phyloP scores from a whole-genome alignment of 2,113 vertebrate genomes.

The Daphoenositta chrysoptera region DNA sequence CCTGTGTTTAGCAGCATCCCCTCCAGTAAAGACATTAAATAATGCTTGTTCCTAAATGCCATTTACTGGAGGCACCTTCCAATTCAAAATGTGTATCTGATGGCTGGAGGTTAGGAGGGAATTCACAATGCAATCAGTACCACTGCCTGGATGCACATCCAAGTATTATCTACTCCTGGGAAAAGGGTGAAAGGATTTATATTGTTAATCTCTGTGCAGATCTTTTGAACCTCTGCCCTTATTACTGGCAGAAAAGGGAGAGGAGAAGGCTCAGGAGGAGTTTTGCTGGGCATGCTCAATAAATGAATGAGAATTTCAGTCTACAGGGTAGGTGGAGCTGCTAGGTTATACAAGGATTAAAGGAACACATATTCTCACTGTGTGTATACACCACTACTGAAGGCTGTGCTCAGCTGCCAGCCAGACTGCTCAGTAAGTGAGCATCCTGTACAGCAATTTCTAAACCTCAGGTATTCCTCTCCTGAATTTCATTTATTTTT shows the following conservation, averaged over 20 bases:
- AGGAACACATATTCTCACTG: background rate
- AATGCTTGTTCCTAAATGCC: background rate
- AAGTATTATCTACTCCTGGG: background rate
- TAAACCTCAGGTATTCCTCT: background rate
- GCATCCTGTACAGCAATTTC: background rate
- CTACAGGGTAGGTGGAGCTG: slow-evolving; percentile 27
- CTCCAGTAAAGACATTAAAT: background rate
- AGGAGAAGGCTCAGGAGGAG: background rate
- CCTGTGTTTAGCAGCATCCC: background rate
- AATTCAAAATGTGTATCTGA: background rate
- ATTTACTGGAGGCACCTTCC: background rate
- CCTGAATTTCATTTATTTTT: background rate
- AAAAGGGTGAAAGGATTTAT: background rate
- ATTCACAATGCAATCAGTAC: background rate
- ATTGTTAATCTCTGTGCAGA: background rate
- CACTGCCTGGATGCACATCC: background rate
- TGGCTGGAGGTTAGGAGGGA: background rate
- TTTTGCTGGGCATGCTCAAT: background rate
- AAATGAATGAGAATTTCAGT: background rate
- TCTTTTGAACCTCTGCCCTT: background rate
- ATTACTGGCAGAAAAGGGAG: background rate
- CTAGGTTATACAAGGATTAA: background rate
- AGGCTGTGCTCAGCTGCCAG: slow-evolving; percentile 22
- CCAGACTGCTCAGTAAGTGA: slow-evolving; percentile 6
- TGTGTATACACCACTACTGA: background rate